Conservation (phyloP, 2,113 vertebrate species). For the Cardinalis cardinalis region DNA sequence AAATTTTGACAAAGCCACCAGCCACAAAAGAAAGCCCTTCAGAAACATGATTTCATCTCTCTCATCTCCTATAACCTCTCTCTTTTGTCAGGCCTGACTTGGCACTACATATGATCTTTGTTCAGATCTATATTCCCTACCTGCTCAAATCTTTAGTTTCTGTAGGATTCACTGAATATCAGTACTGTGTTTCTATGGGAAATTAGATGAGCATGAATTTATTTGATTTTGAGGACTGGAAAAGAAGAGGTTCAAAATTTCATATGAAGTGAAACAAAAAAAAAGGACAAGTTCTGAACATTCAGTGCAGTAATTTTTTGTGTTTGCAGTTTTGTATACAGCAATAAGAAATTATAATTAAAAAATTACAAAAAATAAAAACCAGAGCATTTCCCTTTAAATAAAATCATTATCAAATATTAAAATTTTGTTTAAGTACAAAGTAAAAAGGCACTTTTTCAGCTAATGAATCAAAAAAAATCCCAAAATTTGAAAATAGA, state of each 20-base stretch:
- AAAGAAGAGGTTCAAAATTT: not conserved
- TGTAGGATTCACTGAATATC: not conserved
- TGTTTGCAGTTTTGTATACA: not conserved
- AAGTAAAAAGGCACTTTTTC: not conserved
- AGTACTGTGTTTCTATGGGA: not conserved
- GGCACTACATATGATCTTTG: not conserved
- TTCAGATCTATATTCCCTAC: not conserved
- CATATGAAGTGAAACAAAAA: not conserved
- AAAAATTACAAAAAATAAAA: not conserved
- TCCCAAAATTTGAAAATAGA: not conserved
- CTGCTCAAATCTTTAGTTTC: not conserved
- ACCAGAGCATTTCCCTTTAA: fast-evolving
- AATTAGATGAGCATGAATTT: not conserved
- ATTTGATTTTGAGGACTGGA: not conserved
- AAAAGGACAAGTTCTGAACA: not conserved
- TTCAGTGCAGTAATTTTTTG: too few relatives aligned
- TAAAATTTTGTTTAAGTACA: not conserved
- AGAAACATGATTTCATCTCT: not conserved
- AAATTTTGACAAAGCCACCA: not conserved
- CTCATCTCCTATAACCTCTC: not conserved
- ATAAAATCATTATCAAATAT: not conserved
- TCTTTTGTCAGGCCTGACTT: not conserved
- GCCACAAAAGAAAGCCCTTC: not conserved
- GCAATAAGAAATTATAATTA: not conserved
- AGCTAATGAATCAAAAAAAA: not conserved